These are phyloP conservation scores for Dascyllus trimaculatus DNA, from an alignment of 2,113 vertebrate genomes.

Conservation along the genomic window DNA sequence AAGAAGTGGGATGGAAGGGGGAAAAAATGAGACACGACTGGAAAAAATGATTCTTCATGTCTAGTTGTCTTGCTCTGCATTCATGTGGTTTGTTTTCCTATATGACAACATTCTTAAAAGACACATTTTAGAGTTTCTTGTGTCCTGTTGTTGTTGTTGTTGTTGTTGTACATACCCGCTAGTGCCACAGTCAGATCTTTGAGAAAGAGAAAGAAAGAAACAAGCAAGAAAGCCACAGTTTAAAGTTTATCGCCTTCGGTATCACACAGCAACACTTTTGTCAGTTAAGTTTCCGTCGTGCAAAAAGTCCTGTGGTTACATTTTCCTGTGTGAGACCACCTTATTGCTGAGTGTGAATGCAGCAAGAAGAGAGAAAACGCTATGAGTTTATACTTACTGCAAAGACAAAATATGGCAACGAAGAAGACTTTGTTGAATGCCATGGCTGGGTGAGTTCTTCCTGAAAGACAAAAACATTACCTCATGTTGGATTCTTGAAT, in stretches of 20 bases:
- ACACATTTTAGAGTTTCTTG: not conserved
- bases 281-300: conserved; percentile 38
- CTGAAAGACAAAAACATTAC: conserved; percentile 39
- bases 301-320: conserved; percentile 59
- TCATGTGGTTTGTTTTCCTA: not conserved
- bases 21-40: not conserved
- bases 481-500: not conserved
- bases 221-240: not conserved
- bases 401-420: conserved; percentile 28
- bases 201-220: conserved; percentile 22
- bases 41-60: conserved; percentile 43
- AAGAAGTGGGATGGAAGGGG: conserved; percentile 26
- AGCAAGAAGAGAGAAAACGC: not conserved
- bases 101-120: not conserved
- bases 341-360: not conserved
- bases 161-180: conserved; percentile 49
- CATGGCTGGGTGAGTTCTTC: conserved; percentile 42
- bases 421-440: conserved; percentile 13
- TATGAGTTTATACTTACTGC: conserved; percentile 62
- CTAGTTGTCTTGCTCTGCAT: not conserved
- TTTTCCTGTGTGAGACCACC: conserved; percentile 73
- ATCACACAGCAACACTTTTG: not conserved
- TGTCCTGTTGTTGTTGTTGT: not conserved
- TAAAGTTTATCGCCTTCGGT: not conserved
- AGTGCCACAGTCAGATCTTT: conserved; percentile 43